These are phyloP conservation scores for Argentina silus DNA, from an alignment of 2,797 vertebrate species.

Conservation along the genomic window DNA sequence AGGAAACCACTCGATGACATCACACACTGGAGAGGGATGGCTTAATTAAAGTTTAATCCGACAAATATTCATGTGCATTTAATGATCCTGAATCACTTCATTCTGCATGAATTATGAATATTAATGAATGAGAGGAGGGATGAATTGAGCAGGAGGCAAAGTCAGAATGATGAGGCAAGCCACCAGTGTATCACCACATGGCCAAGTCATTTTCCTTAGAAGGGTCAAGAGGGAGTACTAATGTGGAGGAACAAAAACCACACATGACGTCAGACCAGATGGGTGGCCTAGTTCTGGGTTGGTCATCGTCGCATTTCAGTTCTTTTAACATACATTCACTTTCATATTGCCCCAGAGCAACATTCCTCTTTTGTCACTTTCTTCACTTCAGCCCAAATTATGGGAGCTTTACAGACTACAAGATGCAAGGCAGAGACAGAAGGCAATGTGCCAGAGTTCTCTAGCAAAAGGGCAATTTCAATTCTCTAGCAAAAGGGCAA, in stretches of 20 bases:
- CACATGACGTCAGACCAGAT: conserved; percentile 41
- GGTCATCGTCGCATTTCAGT: conserved; percentile 20
- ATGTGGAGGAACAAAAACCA: conserved; percentile 36
- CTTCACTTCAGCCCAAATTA: conserved; percentile 54
- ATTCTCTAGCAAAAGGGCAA: conserved; percentile 7
- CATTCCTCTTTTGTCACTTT: conserved; percentile 43
- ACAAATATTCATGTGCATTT: conserved; percentile 75
- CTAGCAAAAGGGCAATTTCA: conserved; percentile 19
- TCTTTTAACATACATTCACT: conserved; percentile 28
- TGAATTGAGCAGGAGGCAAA: conserved; percentile 43
- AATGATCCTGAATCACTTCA: conserved; percentile 73
- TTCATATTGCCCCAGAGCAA: conserved; percentile 50
- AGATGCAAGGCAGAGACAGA: conserved; percentile 30
- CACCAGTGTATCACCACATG: conserved; percentile 54
- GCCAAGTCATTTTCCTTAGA: conserved; percentile 35
- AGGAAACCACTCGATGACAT: conserved; percentile 53
- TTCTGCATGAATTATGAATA: conserved; percentile 76
- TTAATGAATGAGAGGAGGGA: conserved; percentile 60
- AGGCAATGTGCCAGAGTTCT: conserved; percentile 22
- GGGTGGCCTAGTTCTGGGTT: conserved; percentile 64
- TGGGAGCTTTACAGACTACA: conserved; percentile 31
- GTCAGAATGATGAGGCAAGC: conserved; percentile 37
- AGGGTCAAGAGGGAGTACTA: conserved; percentile 41
- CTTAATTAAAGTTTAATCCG: conserved; percentile 71
- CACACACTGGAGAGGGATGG: conserved; percentile 56